phyloP scores from a whole-genome alignment of 2,888 invertebrate genomes.

The Drepanosiphum platanoidis region DNA sequence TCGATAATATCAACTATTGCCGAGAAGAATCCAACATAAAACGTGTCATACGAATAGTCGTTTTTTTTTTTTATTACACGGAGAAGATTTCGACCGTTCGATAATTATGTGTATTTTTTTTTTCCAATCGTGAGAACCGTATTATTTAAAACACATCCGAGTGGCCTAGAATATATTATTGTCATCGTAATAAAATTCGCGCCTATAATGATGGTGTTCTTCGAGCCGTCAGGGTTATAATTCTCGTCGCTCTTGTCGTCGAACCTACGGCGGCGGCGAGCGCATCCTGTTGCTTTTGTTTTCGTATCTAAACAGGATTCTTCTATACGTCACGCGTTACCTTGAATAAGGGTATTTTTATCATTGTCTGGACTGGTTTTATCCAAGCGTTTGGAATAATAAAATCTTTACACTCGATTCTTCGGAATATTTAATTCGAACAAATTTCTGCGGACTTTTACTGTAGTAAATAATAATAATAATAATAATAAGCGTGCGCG shows the following conservation, averaged over 20 bases:
- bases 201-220: neutral
- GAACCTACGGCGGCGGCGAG: neutral
- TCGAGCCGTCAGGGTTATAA: conserved; percentile 6
- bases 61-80: no score
- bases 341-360: conserved; percentile 47
- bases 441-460: neutral
- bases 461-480: neutral
- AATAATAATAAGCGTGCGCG: no score
- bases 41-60: no score
- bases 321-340: conserved; percentile 14
- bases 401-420: neutral
- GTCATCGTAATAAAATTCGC: no score
- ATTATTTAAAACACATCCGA: no score
- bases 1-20: no score
- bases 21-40: no score
- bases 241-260: conserved; percentile 10
- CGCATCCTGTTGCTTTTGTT: conserved; percentile 44
- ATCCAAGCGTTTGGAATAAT: neutral
- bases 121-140: neutral
- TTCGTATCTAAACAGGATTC: conserved; percentile 49
- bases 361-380: conserved; percentile 50
- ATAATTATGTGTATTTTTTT: no score
- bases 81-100: no score
- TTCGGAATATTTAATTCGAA: neutral
- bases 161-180: neutral